Percentiles rank a stretch among this genome's conserved stretches.
phyloP scores from a whole-genome alignment of 30 jellyfish, hydroid and myxozoan species.

The Morbakka virulenta region DNA sequence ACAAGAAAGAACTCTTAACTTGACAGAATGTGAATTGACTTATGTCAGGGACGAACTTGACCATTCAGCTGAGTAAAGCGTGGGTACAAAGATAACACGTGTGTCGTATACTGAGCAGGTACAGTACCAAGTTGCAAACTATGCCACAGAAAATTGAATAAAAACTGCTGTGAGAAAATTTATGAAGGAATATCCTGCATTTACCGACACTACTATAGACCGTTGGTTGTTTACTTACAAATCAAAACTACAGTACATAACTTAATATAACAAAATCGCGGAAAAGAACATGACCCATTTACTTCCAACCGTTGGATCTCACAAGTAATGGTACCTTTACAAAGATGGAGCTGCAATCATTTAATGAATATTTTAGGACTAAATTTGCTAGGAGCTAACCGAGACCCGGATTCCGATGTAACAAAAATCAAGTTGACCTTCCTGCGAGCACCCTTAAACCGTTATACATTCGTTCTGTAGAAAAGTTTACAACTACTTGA shows the following conservation, averaged over 20 bases:
- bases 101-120: background rate
- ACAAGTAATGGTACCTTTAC: background rate
- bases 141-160: background rate
- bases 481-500: background rate
- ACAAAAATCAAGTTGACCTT: background rate
- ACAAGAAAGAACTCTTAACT: no score
- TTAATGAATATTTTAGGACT: background rate
- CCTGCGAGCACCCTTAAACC: background rate
- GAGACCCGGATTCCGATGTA: background rate
- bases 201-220: no score
- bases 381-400: background rate
- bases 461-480: background rate
- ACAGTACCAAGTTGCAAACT: background rate
- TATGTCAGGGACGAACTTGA: no score
- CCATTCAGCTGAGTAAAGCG: no score
- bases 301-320: no score
- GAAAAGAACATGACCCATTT: no score
- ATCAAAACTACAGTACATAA: no score
- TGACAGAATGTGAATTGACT: no score
- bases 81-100: background rate
- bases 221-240: no score
- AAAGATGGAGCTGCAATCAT: background rate
- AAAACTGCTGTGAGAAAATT: background rate
- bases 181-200: background rate
- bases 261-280: no score